Evolutionary conservation across 2,888 invertebrate genomes (phyloP).

Genomic region (Mythimna pallens): DNA sequence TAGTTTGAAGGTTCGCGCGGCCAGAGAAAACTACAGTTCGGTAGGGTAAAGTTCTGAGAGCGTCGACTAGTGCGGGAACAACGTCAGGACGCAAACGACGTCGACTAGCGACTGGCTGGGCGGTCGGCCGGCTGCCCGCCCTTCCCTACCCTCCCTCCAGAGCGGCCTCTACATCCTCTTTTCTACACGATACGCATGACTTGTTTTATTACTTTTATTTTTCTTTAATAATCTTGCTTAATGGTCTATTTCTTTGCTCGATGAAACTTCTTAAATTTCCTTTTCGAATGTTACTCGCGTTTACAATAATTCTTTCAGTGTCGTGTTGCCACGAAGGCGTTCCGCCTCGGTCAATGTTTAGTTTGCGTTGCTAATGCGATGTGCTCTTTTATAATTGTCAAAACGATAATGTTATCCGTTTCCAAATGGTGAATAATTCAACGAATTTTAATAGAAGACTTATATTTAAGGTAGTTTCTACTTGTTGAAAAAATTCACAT

Average conservation of each 20-base stretch:
- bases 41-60: conserved; percentile 66
- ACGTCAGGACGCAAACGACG: conserved; percentile 68
- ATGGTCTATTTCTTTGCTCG: conserved; percentile 84
- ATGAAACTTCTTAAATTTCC: conserved; percentile 83
- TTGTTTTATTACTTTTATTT: conserved; percentile 88
- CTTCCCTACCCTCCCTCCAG: conserved; percentile 75
- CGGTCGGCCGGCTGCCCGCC: conserved; percentile 68
- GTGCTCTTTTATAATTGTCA: conserved; percentile 21
- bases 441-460: not conserved
- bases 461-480: not conserved
- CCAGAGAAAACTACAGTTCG: conserved; percentile 52
- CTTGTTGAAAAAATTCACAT: not conserved
- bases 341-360: conserved; percentile 24
- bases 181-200: conserved; percentile 83
- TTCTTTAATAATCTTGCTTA: conserved; percentile 88
- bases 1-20: conserved; percentile 55
- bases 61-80: conserved; percentile 44
- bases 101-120: conserved; percentile 78
- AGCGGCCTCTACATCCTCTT: conserved; percentile 73
- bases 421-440: not conserved
- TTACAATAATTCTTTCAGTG: conserved; percentile 71
- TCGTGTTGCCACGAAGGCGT: conserved; percentile 54
- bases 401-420: not conserved
- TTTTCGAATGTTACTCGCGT: conserved; percentile 73
- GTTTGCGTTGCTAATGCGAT: conserved; percentile 20